Conservation (phyloP, 2,113 vertebrate genomes). For the Machaerirhynchus nigripectus region DNA sequence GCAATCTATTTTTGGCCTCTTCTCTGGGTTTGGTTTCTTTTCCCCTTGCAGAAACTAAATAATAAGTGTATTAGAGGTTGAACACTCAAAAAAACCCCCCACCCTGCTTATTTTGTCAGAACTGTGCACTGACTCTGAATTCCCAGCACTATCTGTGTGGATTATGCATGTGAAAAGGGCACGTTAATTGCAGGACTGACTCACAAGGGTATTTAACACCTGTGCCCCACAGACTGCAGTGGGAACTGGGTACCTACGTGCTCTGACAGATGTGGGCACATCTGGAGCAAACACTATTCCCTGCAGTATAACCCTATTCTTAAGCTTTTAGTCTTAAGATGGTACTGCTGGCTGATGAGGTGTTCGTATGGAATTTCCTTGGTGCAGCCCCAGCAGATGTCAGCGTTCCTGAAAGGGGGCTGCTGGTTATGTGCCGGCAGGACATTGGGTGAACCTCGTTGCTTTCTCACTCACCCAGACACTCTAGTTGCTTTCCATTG, state of each 20-base stretch:
- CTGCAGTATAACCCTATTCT: neutral
- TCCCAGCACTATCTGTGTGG: neutral
- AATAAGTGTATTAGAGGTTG: neutral
- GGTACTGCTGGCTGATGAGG: neutral
- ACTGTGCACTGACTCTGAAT: neutral
- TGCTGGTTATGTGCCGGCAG: neutral
- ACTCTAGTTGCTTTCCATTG: neutral
- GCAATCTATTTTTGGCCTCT: neutral
- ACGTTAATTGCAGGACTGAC: neutral
- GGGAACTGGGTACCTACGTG: neutral
- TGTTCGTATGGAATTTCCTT: neutral
- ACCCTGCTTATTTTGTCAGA: neutral
- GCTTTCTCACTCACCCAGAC: neutral
- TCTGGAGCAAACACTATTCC: neutral
- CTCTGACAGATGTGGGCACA: neutral
- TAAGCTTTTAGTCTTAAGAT: neutral
- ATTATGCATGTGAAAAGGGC: neutral
- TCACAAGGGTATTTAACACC: neutral
- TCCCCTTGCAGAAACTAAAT: neutral
- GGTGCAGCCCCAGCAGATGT: neutral
- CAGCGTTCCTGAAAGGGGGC: neutral
- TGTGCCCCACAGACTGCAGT: neutral
- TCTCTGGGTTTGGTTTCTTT: neutral
- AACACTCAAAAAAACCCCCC: accelerated
- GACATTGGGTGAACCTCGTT: neutral